Conservation (phyloP, 2,888 invertebrate species). For the Trichopoda pennipes region DNA sequence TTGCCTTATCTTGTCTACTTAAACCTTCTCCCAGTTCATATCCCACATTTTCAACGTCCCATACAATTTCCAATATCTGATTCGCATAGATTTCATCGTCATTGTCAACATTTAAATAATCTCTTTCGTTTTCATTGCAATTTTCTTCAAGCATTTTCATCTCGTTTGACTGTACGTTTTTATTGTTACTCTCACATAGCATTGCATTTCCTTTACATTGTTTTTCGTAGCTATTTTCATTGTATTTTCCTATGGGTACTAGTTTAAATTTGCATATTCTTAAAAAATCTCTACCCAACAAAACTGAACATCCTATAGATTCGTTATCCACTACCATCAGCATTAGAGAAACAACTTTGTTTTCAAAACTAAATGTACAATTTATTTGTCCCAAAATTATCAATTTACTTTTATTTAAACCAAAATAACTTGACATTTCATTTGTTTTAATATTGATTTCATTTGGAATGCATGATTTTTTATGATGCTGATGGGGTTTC, state of each 20-base stretch:
- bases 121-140: too few species aligned
- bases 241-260: background rate
- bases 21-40: background rate
- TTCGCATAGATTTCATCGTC: background rate
- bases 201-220: conserved; percentile 4
- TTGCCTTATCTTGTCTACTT: conserved; percentile 1
- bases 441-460: conserved; percentile 32
- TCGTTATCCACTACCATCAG: conserved; percentile 47
- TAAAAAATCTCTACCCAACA: conserved; percentile 58
- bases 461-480: conserved; percentile 39
- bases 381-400: conserved; percentile 39
- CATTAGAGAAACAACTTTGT: conserved; percentile 28
- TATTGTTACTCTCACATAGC: background rate
- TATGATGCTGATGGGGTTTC: conserved; percentile 63
- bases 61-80: conserved; percentile 2
- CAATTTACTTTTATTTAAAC: conserved; percentile 62
- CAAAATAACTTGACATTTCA: conserved; percentile 42
- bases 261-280: conserved; percentile 7
- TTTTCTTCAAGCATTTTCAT: background rate
- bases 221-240: background rate
- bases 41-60: background rate
- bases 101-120: background rate
- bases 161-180: background rate
- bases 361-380: conserved; percentile 44
- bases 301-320: conserved; percentile 43